Evolutionary conservation across 2,888 invertebrate genomes (phyloP).

Genomic region (Plebejus melissa): DNA sequence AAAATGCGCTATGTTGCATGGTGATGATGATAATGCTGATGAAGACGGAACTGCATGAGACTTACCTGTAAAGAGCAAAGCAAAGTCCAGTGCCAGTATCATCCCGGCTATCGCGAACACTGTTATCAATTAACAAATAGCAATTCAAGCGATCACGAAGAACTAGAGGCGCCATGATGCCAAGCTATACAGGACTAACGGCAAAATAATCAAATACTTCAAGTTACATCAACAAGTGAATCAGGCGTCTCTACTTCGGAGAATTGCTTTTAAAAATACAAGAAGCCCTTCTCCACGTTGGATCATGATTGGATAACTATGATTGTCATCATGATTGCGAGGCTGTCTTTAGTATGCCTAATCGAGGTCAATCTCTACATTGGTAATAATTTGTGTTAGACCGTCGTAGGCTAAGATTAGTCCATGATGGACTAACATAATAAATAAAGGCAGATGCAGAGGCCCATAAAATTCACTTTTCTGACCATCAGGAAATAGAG

Average conservation of each 20-base stretch:
- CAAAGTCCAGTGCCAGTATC: conserved; percentile 9
- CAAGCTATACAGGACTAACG: background rate
- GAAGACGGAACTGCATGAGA: background rate
- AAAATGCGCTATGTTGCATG: background rate
- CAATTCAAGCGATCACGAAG: conserved; percentile 17
- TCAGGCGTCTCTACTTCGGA: no score
- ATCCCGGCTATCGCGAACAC: conserved; percentile 6
- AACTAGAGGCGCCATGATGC: background rate
- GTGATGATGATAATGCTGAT: background rate
- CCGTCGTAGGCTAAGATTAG: no score
- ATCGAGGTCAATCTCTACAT: no score
- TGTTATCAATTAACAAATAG: conserved; percentile 26
- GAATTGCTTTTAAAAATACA: no score
- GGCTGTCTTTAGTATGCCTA: no score
- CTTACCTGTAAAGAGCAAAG: conserved; percentile 10
- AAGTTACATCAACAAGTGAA: no score
- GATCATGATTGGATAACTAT: no score
- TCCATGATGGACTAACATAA: no score
- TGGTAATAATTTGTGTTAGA: no score
- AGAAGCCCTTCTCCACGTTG: no score
- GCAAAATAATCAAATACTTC: background rate
- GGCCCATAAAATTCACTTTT: background rate
- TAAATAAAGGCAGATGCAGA: no score
- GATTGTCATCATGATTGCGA: no score
- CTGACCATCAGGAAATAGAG: background rate